Conservation (phyloP, 2,888 invertebrate genomes). For the Teinopalpus imperialis region DNA sequence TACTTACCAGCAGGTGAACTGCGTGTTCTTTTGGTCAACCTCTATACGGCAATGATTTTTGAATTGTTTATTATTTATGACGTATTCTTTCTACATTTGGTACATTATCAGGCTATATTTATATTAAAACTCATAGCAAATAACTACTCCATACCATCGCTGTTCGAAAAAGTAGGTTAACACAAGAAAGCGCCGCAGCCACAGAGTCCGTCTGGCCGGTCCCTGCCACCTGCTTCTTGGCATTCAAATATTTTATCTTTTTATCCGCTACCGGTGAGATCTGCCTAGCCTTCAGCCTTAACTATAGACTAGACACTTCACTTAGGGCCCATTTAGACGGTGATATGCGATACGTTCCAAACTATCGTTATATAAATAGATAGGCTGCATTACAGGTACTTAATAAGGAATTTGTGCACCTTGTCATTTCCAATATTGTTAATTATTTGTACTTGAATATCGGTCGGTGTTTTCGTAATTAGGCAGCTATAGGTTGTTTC, state of each 20-base stretch:
- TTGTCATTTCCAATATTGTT: constrained; percentile 1
- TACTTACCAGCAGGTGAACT: too few relatives aligned
- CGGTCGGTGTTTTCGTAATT: too few relatives aligned
- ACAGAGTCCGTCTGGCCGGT: constrained; percentile 28
- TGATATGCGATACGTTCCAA: neutral
- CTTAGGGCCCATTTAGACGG: constrained; percentile 1
- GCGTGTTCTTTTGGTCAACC: too few relatives aligned
- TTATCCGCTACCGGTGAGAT: constrained; percentile 7
- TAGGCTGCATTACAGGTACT: neutral
- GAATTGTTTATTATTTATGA: too few relatives aligned
- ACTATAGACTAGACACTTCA: neutral
- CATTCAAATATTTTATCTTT: constrained; percentile 23
- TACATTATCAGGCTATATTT: too few relatives aligned
- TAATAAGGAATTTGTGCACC: constrained; percentile 8
- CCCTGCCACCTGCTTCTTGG: constrained; percentile 17
- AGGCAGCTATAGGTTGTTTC: too few relatives aligned
- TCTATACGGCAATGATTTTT: too few relatives aligned
- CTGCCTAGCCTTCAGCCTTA: constrained; percentile 16
- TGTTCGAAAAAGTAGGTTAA: constrained; percentile 65
- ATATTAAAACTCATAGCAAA: constrained; percentile 24
- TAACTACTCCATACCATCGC: constrained; percentile 39
- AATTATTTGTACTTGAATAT: neutral
- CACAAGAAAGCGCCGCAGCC: constrained; percentile 65
- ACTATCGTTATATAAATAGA: constrained; percentile 3
- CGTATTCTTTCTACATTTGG: too few relatives aligned